Evolutionary conservation across 1,140 invertebrate species (phyloP).

Genomic region (Chironomus tepperi): DNA sequence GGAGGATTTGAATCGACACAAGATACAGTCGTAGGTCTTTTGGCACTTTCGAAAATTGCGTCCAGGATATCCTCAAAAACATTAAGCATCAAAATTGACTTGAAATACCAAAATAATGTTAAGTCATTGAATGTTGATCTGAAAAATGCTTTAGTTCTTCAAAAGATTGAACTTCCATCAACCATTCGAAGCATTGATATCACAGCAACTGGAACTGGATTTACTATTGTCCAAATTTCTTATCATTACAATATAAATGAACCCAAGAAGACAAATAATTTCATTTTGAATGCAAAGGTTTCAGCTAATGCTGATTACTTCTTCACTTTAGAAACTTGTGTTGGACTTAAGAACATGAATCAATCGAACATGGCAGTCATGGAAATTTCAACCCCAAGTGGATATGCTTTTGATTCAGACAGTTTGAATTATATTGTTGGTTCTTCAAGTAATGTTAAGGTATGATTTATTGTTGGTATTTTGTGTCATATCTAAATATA

Average conservation of each 20-base stretch:
- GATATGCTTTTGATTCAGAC: slow-evolving; percentile 36
- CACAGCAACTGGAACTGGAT: slow-evolving; percentile 68
- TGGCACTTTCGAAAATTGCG: slow-evolving; percentile 61
- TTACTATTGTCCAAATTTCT: slow-evolving; percentile 74
- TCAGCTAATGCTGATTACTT: slow-evolving; percentile 71
- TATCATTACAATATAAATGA: slow-evolving; percentile 81
- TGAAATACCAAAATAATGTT: slow-evolving; percentile 32
- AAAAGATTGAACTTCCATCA: slow-evolving; percentile 51
- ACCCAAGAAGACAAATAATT: slow-evolving; percentile 71
- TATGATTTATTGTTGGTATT: too few relatives aligned
- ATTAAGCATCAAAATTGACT: slow-evolving; percentile 45
- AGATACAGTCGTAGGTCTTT: slow-evolving; percentile 63
- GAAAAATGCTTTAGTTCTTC: slow-evolving; percentile 66
- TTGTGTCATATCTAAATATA: too few relatives aligned
- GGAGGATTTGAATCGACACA: slow-evolving; percentile 71
- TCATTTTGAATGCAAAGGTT: slow-evolving; percentile 73
- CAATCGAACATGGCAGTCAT: slow-evolving; percentile 71
- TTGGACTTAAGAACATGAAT: slow-evolving; percentile 43
- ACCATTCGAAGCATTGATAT: slow-evolving; percentile 45
- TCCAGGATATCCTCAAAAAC: slow-evolving; percentile 43
- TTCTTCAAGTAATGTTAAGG: too few relatives aligned
- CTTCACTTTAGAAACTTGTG: slow-evolving; percentile 69
- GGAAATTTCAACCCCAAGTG: slow-evolving; percentile 70
- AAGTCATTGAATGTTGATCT: slow-evolving; percentile 49
- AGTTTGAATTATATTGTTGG: slow-evolving; percentile 27